A percentile compares a stretch with the other conserved stretches of the same genome.
These are phyloP conservation scores for Alentia gelatinosa DNA, from an alignment of 2,888 invertebrate species.

Conservation along the genomic window DNA sequence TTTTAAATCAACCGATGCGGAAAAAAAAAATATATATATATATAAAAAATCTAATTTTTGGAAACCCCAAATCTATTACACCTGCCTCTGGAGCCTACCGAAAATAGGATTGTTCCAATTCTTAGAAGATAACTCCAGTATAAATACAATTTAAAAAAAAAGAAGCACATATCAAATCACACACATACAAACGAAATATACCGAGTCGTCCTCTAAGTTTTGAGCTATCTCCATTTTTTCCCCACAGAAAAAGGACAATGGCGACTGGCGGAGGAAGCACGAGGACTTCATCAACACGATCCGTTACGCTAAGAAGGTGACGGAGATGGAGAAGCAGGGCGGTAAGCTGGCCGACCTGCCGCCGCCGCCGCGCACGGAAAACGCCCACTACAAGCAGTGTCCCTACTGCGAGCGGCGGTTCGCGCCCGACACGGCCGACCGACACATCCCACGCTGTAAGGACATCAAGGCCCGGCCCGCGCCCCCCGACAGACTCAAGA, in stretches of 20 bases:
- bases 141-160: too few species aligned
- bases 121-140: too few species aligned
- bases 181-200: too few species aligned
- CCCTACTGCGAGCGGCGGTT: conserved; percentile 93
- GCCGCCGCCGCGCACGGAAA: conserved; percentile 88
- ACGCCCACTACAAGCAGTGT: conserved; percentile 93
- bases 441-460: conserved; percentile 96
- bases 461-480: conserved; percentile 82
- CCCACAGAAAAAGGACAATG: conserved; percentile 65
- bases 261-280: conserved; percentile 77
- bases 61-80: too few species aligned
- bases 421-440: conserved; percentile 88
- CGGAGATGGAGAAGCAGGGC: conserved; percentile 82
- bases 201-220: too few species aligned
- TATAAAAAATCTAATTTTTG: too few species aligned
- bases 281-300: conserved; percentile 76
- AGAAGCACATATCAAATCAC: too few species aligned
- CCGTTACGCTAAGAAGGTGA: conserved; percentile 77
- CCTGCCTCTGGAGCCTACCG: too few species aligned
- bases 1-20: too few species aligned
- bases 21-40: too few species aligned
- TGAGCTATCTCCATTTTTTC: too few species aligned
- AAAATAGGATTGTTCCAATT: too few species aligned
- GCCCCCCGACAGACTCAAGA: conserved; percentile 47
- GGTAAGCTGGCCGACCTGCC: conserved; percentile 91